Percentiles rank a stretch among this genome's conserved stretches.
Evolutionary conservation across 1,140 invertebrate genomes (phyloP).

Genomic region (Panagrolaimus sp.): DNA sequence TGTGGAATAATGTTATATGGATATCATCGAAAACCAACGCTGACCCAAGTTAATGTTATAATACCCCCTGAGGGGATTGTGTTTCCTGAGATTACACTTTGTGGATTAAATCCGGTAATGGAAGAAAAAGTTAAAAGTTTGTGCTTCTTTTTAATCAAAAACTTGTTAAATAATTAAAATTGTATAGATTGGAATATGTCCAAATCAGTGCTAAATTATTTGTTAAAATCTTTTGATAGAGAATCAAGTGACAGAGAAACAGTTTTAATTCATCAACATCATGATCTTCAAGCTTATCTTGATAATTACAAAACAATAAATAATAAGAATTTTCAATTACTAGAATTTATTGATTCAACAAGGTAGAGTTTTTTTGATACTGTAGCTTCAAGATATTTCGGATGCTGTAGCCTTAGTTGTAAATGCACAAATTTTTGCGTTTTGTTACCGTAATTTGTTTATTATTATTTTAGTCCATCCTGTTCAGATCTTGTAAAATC

Average conservation of each 20-base stretch:
- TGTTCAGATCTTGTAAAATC: slow-evolving; percentile 12
- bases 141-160: neutral
- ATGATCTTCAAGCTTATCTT: neutral
- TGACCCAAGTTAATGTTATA: slow-evolving; percentile 5
- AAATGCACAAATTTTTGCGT: too few species aligned
- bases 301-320: neutral
- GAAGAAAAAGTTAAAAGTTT: slow-evolving; percentile 1
- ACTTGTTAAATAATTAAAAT: neutral
- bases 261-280: neutral
- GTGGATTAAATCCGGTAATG: neutral
- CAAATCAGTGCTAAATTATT: neutral
- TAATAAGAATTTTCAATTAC: neutral
- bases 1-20: slow-evolving; percentile 11
- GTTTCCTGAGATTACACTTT: slow-evolving; percentile 10
- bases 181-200: slow-evolving; percentile 15
- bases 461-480: neutral
- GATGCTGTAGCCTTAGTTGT: too few species aligned
- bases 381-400: too few species aligned
- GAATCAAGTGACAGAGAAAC: neutral
- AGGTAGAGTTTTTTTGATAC: too few species aligned
- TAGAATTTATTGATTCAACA: neutral
- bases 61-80: slow-evolving; percentile 6
- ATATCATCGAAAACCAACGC: slow-evolving; percentile 17
- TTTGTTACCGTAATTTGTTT: too few species aligned
- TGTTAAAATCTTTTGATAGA: neutral